Evolutionary conservation across 2,888 invertebrate species (phyloP).

Genomic region (Apodemia hepburni): DNA sequence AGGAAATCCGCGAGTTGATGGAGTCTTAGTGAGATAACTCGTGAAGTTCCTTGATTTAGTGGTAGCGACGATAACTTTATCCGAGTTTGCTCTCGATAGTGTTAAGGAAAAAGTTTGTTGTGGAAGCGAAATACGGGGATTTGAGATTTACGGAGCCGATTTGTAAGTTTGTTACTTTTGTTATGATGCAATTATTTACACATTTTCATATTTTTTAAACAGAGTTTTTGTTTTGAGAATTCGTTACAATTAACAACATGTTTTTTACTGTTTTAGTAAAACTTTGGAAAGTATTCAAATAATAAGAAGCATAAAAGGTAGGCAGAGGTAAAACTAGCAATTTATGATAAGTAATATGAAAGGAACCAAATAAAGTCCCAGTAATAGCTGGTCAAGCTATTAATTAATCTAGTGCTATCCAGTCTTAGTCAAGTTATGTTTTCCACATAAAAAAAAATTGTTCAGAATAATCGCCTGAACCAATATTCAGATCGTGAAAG

Average conservation of each 20-base stretch:
- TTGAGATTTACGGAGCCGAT: conserved; percentile 31
- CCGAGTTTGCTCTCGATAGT: conserved; percentile 30
- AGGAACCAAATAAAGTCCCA: too few relatives aligned
- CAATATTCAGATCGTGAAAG: too few relatives aligned
- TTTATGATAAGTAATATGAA: too few relatives aligned
- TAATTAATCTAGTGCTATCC: too few relatives aligned
- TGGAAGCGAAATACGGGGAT: conserved; percentile 30
- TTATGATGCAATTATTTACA: neutral
- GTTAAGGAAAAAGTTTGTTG: conserved; percentile 30
- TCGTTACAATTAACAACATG: neutral
- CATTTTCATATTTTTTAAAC: neutral
- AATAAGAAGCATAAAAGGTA: too few relatives aligned
- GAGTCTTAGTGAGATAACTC: conserved; percentile 41
- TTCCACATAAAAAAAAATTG: too few relatives aligned
- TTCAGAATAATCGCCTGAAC: too few relatives aligned
- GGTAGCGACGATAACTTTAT: conserved; percentile 34
- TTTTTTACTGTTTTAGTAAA: neutral
- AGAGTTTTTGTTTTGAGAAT: neutral
- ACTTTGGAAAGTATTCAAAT: too few relatives aligned
- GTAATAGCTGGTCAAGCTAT: too few relatives aligned
- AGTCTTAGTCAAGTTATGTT: too few relatives aligned
- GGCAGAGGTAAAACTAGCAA: too few relatives aligned
- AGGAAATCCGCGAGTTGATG: conserved; percentile 45
- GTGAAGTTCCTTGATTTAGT: conserved; percentile 44
- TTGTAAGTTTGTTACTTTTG: conserved; percentile 35